Conservation (phyloP, 2,797 vertebrate genomes). For the Thripadectes ignobilis region DNA sequence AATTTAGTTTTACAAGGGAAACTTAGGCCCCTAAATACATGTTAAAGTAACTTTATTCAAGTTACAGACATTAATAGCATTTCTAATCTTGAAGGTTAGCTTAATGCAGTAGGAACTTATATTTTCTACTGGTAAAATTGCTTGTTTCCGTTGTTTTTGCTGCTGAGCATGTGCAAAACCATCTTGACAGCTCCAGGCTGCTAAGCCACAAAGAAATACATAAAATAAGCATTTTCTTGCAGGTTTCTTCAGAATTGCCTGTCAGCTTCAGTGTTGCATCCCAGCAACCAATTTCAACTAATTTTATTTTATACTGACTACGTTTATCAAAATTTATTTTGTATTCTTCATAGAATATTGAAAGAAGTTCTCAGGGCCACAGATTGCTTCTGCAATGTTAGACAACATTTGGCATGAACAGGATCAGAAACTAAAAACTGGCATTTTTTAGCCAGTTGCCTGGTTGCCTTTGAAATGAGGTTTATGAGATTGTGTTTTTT, state of each 20-base stretch:
- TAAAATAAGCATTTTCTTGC: constrained; percentile 62
- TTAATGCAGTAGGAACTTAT: not conserved
- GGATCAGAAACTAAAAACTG: constrained; percentile 48
- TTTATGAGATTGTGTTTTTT: constrained; percentile 12
- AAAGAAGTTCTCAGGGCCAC: constrained; percentile 37
- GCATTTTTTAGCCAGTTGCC: not conserved
- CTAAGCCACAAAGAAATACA: constrained; percentile 51
- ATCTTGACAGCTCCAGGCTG: constrained; percentile 60
- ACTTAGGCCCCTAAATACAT: not conserved
- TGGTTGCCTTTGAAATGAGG: not conserved
- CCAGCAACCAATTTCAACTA: constrained; percentile 59
- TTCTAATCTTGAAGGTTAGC: constrained; percentile 13
- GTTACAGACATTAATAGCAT: not conserved
- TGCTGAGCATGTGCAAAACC: constrained; percentile 41
- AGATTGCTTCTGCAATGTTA: constrained; percentile 33
- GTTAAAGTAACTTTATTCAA: not conserved
- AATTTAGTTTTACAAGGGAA: not conserved
- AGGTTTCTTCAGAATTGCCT: constrained; percentile 54
- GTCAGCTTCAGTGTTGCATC: constrained; percentile 57
- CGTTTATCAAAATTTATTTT: constrained; percentile 51
- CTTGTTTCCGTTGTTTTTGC: constrained; percentile 27
- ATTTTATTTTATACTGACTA: constrained; percentile 54
- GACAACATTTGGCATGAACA: constrained; percentile 25
- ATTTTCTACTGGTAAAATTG: not conserved
- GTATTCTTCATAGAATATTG: constrained; percentile 26